These are phyloP conservation scores for Drosophila anomelani DNA, from an alignment of 2,888 invertebrate genomes.

Conservation along the genomic window DNA sequence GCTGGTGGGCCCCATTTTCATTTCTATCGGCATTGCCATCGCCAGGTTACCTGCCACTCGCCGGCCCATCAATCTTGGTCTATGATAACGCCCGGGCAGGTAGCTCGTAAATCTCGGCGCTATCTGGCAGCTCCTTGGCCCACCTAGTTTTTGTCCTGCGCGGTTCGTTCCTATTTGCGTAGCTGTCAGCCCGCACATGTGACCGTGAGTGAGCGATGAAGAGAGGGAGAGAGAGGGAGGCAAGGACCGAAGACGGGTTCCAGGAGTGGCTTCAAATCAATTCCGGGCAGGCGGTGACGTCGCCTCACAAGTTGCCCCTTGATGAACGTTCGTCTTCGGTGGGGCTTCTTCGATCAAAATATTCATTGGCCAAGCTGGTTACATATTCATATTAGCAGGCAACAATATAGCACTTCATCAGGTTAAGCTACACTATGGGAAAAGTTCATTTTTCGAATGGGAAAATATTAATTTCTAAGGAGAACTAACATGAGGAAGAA, in stretches of 20 bases:
- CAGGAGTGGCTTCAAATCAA: slow-evolving; percentile 59
- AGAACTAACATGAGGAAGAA: rapidly evolving
- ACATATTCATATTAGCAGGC: slow-evolving; percentile 41
- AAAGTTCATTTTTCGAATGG: neutral
- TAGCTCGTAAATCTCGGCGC: slow-evolving; percentile 73
- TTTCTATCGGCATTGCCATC: slow-evolving; percentile 7
- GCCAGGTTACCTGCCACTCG: slow-evolving; percentile 56
- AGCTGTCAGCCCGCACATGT: slow-evolving; percentile 74
- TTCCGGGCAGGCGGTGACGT: slow-evolving; percentile 21
- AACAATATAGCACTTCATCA: neutral
- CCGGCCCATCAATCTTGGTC: slow-evolving; percentile 67
- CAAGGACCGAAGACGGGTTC: neutral
- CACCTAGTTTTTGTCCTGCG: slow-evolving; percentile 43
- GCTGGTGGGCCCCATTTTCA: slow-evolving; percentile 3
- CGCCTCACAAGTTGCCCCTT: slow-evolving; percentile 17
- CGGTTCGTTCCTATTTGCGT: slow-evolving; percentile 69
- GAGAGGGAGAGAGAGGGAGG: neutral
- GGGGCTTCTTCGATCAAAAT: slow-evolving; percentile 42
- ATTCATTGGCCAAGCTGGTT: slow-evolving; percentile 34
- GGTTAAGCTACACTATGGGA: neutral
- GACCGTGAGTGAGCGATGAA: slow-evolving; percentile 46
- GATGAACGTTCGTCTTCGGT: slow-evolving; percentile 34
- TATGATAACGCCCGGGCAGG: slow-evolving; percentile 76
- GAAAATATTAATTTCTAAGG: no score
- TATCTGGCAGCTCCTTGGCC: slow-evolving; percentile 54